Base-by-base conservation (phyloP, 2,797 vertebrate genomes). In the Pangasius larnaudii region DNA sequence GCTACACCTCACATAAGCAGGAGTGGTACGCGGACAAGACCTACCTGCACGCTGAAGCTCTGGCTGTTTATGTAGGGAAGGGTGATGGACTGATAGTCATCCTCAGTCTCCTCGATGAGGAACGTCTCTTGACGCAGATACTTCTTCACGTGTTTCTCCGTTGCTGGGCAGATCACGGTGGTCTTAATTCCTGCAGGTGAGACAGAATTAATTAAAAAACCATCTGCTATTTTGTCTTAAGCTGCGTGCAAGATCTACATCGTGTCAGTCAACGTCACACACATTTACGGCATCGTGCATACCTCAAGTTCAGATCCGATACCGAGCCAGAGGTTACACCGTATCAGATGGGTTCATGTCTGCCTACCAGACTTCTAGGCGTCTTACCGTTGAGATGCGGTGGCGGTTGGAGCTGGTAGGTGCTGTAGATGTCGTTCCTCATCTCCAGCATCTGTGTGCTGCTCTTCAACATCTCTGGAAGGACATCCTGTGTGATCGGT, bases 401-500 rank as follows among this genome's bases (percentile, higher is more conserved):
- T 0, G 98, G 97, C 0, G 97, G 95, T 33, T 94, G 96, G 33
- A 99, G 94, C 39, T 94, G 93, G 88, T 98, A 99, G 0, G 97
- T 98, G 95, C 97, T 97, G 94, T 99, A 99, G 90, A 99, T 97
- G 84, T 99, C 98, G 10, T 99, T 99, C 84, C 61, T 95, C 94
- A 98, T 95, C 89, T 97, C 96, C 80, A 99, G 93, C 86, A 95
- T 95, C 6, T 98, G 93, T 0, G 89, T 95, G 0, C 96, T 95
- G 9, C 89, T 91, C 22, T 91, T 94, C 51, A 99, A 95, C 69
- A 99, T 93, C 53, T 97, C 96, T 0, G 87, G 27, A 16, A 98
- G 89, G 0, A 91, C 91, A 22, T 97, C 97, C 86, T 97, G 95
- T 84, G 95, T 96, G 93, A 99, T 97, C 0, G 98, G 98, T 0